These are phyloP conservation scores for Tragopan temminckii DNA, from an alignment of 2,797 vertebrate genomes.

Conservation along the genomic window DNA sequence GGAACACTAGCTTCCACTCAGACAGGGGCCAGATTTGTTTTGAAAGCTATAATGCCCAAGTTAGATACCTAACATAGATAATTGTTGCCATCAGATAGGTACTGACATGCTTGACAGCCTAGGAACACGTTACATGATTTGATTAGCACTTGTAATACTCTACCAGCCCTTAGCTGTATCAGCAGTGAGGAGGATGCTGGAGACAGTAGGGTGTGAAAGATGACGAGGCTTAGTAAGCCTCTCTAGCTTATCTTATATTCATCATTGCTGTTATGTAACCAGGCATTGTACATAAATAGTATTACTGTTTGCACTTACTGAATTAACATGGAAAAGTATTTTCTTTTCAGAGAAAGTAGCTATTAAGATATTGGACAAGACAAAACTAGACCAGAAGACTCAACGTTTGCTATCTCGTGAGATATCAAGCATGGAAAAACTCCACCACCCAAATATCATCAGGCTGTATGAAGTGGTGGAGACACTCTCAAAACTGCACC, in stretches of 20 bases:
- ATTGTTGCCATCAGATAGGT: accelerated
- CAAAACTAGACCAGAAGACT: conserved; percentile 96
- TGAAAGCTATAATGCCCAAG: background rate
- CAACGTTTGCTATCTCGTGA: conserved; percentile 93
- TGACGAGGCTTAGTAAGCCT: accelerated
- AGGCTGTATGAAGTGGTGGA: conserved; percentile 98
- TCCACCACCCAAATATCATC: conserved; percentile 98
- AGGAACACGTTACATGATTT: background rate
- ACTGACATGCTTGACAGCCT: background rate
- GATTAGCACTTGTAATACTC: background rate
- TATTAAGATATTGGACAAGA: conserved; percentile 98
- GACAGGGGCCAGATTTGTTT: background rate
- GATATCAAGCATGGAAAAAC: conserved; percentile 98
- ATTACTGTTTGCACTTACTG: background rate
- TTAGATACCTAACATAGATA: background rate
- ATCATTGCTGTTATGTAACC: background rate
- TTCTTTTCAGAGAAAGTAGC: conserved; percentile 93
- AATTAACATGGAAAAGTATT: background rate
- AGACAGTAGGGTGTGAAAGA: background rate
- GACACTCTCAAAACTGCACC: conserved; percentile 92
- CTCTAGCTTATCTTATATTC: background rate
- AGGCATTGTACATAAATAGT: background rate
- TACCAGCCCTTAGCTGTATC: background rate
- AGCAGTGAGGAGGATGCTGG: accelerated
- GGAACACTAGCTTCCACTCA: background rate